These are phyloP conservation scores for Diarsia rubi DNA, from an alignment of 2,888 invertebrate genomes.

Conservation along the genomic window DNA sequence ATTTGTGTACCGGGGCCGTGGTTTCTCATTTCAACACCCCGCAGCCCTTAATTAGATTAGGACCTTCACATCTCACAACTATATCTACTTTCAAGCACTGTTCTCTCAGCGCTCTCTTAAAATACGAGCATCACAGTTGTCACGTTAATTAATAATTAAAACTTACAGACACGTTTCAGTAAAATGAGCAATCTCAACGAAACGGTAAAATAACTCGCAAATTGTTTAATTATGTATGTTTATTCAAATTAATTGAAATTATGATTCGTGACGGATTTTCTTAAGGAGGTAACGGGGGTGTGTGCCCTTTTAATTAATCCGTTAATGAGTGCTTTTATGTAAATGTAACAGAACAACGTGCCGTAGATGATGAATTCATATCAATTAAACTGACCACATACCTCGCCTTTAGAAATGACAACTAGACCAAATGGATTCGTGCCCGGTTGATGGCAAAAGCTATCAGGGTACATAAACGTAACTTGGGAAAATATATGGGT, in stretches of 20 bases:
- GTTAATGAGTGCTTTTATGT: background rate
- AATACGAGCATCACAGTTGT: background rate
- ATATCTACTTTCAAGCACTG: background rate
- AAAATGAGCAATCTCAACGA: conserved; percentile 7
- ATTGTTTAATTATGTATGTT: conserved; percentile 26
- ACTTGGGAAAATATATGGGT: no score
- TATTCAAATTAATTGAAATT: conserved; percentile 30
- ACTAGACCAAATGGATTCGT: no score
- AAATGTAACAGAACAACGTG: background rate
- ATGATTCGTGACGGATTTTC: conserved; percentile 3
- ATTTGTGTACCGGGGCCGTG: no score
- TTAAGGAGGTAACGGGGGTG: background rate
- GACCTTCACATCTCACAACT: no score
- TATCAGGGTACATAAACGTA: no score
- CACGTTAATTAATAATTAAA: conserved; percentile 10
- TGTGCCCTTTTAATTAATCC: conserved; percentile 15
- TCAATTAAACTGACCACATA: no score
- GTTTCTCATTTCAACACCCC: no score
- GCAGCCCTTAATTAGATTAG: no score
- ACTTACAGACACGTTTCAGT: conserved; percentile 3
- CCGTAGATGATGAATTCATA: no score
- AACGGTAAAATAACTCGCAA: background rate
- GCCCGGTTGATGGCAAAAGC: no score
- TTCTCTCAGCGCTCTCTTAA: background rate
- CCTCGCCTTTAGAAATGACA: no score